Base-by-base conservation (phyloP, 2,113 vertebrate species). In the Forbesichthys papilliferus region DNA sequence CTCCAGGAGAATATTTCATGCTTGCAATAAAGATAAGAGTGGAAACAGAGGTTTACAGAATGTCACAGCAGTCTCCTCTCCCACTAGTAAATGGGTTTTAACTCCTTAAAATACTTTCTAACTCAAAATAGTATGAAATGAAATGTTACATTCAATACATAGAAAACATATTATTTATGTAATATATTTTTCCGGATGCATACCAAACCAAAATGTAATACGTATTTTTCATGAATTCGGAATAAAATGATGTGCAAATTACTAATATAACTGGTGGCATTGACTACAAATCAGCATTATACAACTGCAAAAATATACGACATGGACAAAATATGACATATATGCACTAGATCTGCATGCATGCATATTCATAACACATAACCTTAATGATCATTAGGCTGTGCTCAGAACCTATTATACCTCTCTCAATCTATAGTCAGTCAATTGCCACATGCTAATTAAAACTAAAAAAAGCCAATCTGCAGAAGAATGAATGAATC, bases 401-500 rank as follows among this genome's bases (percentile, higher is more conserved):
- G 36, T 42, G 36, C 7, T 42, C 36, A 27, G 27, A 27, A 27
- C 27, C 9, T 36, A 42, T 58, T 42, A 66, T 27, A 47, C 57
- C 80, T 36, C 27, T 68, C n/a, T 33, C 27, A 10, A 33, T 11
- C 42, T n/a, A 36, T 14, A 62, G 42, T 14, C 20, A 27, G 57
- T 69, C 64, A 62, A 54, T 54, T 60, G n/a, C 51, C 67, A 75
- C 66, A 69, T 69, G 64, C 59, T 78, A 60, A 74, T 78, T 20
- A 20, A 64, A 61, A 62, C 51, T 72, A 68, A 82, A 86, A 80
- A 81, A 89, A 56, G 80, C 49, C 76, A 75, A 47, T 58, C 72
- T 59, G 74, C 55, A 68, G 68, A 85, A 81, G 73, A 76, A 66
- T 71, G n/a, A 73, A 74, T 86, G 36, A 33, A 84, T 84, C 75